Percentiles rank a stretch among this genome's conserved stretches.
Conservation (phyloP, 1,140 invertebrate species). For the Hyles vespertilio region DNA sequence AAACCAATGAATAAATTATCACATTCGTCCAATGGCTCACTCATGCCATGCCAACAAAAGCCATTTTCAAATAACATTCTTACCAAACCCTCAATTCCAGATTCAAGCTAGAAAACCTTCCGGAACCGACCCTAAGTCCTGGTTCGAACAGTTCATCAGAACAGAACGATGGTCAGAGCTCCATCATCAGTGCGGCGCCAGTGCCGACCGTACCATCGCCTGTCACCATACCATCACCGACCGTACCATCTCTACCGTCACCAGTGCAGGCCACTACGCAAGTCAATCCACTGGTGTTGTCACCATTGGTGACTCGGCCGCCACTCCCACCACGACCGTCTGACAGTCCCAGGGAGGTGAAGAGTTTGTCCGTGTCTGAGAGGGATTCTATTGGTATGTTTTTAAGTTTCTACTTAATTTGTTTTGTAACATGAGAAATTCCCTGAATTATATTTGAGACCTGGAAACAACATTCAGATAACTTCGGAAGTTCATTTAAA, state of each 20-base stretch:
- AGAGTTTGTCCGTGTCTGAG: constrained; percentile 43
- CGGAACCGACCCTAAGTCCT: constrained; percentile 62
- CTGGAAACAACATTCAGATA: too few relatives aligned
- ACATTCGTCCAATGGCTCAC: neutral
- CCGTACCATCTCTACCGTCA: neutral
- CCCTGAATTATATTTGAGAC: neutral
- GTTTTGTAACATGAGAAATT: neutral
- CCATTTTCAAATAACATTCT: too few relatives aligned
- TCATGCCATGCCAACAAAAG: neutral
- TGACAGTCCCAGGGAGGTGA: constrained; percentile 53
- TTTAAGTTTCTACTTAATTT: neutral
- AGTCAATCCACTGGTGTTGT: constrained; percentile 31
- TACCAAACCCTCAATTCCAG: constrained; percentile 28
- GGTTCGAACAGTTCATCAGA: constrained; percentile 71
- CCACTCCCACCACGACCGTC: constrained; percentile 46
- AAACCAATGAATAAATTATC: too few relatives aligned
- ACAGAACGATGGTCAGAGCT: constrained; percentile 61
- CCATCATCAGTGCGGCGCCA: constrained; percentile 52
- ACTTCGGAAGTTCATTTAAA: too few relatives aligned
- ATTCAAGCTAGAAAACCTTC: constrained; percentile 65
- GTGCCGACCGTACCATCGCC: constrained; percentile 15
- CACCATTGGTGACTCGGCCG: constrained; percentile 45
- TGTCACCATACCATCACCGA: constrained; percentile 10
- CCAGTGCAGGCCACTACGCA: too few relatives aligned
- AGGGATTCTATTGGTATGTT: constrained; percentile 52